A percentile compares a stretch with the other conserved stretches of the same genome.
These are phyloP conservation scores for Sphaerodactylus townsendi DNA, from an alignment of 2,113 vertebrate genomes.

Conservation along the genomic window DNA sequence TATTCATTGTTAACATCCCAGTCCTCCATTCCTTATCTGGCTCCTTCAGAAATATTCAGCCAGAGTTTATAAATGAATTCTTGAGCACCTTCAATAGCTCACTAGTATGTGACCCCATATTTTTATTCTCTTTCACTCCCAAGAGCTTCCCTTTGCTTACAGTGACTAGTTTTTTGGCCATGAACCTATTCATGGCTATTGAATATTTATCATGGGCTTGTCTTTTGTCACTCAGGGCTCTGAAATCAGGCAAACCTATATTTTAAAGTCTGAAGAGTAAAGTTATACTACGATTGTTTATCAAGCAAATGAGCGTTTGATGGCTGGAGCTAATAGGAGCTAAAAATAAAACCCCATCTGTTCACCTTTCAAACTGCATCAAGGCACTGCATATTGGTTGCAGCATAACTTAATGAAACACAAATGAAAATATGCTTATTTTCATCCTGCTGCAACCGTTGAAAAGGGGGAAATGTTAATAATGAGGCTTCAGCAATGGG, in stretches of 20 bases:
- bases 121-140: constrained; percentile 17
- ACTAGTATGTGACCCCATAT: background rate
- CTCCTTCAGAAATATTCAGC: background rate
- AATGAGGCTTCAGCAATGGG: constrained; percentile 56
- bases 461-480: constrained; percentile 53
- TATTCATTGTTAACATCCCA: background rate
- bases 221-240: constrained; percentile 63
- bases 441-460: constrained; percentile 50
- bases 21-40: background rate
- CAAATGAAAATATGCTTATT: constrained; percentile 70
- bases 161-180: constrained; percentile 44
- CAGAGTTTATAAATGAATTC: background rate
- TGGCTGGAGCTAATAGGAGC: constrained; percentile 71
- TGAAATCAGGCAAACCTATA: constrained; percentile 52
- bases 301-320: constrained; percentile 74
- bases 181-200: constrained; percentile 56
- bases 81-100: constrained; percentile 16
- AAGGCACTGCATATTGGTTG: constrained; percentile 56
- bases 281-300: constrained; percentile 69
- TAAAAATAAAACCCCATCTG: constrained; percentile 83
- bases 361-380: constrained; percentile 75
- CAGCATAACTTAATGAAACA: constrained; percentile 67
- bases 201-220: constrained; percentile 63
- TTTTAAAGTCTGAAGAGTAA: constrained; percentile 63
- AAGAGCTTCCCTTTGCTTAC: constrained; percentile 34